Evolutionary conservation across 2,888 invertebrate species (phyloP).

Genomic region (Rhaphigaster nebulosa): DNA sequence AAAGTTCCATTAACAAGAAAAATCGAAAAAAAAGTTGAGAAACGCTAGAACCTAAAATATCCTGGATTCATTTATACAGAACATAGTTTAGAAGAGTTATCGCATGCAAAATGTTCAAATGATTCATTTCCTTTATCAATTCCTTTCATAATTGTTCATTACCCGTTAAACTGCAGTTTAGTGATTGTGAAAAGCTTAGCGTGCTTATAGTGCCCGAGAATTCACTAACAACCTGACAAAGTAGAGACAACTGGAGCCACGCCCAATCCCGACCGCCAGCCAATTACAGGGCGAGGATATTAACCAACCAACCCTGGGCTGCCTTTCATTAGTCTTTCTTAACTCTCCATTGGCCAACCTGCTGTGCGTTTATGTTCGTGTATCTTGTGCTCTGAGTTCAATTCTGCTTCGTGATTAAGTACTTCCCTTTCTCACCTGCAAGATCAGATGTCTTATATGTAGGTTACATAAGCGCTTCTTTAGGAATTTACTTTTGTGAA

Average conservation of each 20-base stretch:
- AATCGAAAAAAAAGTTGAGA: too few species aligned
- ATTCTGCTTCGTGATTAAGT: neutral
- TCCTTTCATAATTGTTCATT: neutral
- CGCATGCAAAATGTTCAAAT: too few species aligned
- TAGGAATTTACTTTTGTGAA: neutral
- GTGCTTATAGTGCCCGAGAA: neutral
- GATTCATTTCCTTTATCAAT: neutral
- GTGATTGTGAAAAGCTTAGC: neutral
- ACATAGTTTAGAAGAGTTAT: too few species aligned
- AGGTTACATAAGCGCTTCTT: neutral
- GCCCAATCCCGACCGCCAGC: neutral
- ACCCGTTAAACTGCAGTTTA: neutral
- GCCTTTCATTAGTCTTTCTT: slow-evolving; percentile 24
- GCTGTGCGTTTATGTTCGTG: neutral
- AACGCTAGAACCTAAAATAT: too few species aligned
- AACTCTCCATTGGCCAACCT: neutral
- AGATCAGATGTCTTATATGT: neutral
- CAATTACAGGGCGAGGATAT: slow-evolving; percentile 20
- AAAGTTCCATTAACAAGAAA: too few species aligned
- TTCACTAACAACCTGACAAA: slow-evolving; percentile 7
- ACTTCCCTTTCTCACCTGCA: neutral
- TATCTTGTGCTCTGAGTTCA: neutral
- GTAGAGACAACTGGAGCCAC: neutral
- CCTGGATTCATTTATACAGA: too few species aligned
- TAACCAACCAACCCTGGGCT: neutral